phyloP scores from a whole-genome alignment of 2,888 invertebrate species.

The Trachelus tabidus region DNA sequence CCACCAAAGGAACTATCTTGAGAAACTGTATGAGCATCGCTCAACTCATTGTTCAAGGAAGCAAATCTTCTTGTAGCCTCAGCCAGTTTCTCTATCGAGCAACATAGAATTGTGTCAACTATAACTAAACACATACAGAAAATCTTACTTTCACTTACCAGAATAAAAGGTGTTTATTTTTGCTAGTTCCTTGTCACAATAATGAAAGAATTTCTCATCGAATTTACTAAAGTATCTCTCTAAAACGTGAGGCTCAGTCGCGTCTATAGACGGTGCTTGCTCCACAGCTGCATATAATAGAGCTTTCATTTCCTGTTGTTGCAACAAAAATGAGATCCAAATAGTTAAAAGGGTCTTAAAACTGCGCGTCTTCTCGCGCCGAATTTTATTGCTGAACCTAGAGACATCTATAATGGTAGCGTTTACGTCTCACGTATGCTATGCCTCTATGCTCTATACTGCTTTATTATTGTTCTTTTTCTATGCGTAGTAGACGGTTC shows the following conservation, averaged over 20 bases:
- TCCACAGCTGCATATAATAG: constrained; percentile 85
- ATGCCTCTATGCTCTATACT: neutral
- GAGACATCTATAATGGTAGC: neutral
- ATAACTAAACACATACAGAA: neutral
- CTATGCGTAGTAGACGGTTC: neutral
- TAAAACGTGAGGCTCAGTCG: constrained; percentile 76
- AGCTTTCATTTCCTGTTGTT: constrained; percentile 81
- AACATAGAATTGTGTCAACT: neutral
- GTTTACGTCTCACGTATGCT: neutral
- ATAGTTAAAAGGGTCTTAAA: neutral
- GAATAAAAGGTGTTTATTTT: constrained; percentile 92
- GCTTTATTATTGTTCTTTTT: neutral
- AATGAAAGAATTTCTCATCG: constrained; percentile 87
- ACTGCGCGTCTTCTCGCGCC: neutral
- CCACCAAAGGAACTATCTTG: constrained; percentile 43
- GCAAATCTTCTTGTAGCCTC: constrained; percentile 87
- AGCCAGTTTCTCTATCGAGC: constrained; percentile 79
- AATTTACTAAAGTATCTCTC: constrained; percentile 82
- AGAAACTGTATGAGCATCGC: constrained; percentile 67
- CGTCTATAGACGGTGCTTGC: constrained; percentile 80
- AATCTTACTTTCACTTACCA: constrained; percentile 59
- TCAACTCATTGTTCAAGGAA: constrained; percentile 78
- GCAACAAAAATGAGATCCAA: neutral
- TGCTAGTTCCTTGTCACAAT: constrained; percentile 85
- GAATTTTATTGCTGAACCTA: neutral